Evolutionary conservation across 2,113 vertebrate species (phyloP).

Genomic region (Coptodon rendalli): DNA sequence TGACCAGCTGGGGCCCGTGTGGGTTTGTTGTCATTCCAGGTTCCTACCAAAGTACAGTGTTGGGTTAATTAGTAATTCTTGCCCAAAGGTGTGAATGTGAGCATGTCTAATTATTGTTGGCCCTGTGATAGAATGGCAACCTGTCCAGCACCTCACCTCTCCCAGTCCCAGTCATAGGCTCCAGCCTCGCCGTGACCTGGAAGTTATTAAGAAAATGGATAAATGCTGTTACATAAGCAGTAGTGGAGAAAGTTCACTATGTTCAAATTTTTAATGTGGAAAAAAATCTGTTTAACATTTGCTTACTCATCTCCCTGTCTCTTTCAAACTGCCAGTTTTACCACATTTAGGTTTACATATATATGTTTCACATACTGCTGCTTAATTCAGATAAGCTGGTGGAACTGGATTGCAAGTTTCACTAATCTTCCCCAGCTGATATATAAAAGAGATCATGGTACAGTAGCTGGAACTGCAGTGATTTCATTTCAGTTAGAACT

Average conservation of each 20-base stretch:
- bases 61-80: background rate
- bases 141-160: background rate
- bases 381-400: background rate
- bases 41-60: background rate
- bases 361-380: background rate
- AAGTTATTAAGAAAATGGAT: background rate
- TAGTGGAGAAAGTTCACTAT: background rate
- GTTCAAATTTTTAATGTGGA: background rate
- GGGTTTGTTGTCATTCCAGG: background rate
- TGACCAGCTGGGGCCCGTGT: background rate
- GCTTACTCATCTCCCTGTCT: background rate
- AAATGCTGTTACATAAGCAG: background rate
- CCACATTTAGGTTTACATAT: background rate
- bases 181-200: background rate
- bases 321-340: background rate
- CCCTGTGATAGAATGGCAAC: background rate
- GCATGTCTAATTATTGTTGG: background rate
- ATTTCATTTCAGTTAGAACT: background rate
- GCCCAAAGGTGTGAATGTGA: background rate
- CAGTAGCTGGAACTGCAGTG: background rate
- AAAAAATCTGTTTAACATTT: background rate
- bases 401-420: background rate
- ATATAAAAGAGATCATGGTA: background rate
- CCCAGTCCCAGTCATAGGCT: background rate
- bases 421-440: background rate